phyloP scores from a whole-genome alignment of 2,797 vertebrate species.

The Hylomyscus alleni region DNA sequence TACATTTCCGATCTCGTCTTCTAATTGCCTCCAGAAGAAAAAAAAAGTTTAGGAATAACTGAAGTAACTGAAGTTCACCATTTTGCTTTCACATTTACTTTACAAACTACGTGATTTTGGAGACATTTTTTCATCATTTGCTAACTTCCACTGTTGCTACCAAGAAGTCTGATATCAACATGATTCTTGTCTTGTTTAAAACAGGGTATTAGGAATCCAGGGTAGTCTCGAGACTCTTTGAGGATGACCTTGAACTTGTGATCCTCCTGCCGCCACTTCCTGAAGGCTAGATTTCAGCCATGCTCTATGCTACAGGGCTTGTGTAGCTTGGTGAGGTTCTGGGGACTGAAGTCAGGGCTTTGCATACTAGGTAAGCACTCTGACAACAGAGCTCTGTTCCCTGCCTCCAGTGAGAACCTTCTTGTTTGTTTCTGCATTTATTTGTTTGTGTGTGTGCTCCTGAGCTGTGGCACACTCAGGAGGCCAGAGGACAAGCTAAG shows the following conservation, averaged over 20 bases:
- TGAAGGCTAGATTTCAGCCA: not conserved
- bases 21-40: not conserved
- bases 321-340: not conserved
- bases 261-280: not conserved
- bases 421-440: not conserved
- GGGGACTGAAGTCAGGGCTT: not conserved
- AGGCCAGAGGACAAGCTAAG: not conserved
- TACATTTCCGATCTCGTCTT: not conserved
- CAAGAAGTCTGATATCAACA: not conserved
- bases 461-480: too few relatives aligned
- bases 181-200: not conserved
- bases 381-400: too few relatives aligned
- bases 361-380: too few relatives aligned
- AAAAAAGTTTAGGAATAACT: not conserved
- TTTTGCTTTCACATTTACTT: slow-evolving; percentile 40
- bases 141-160: slow-evolving; percentile 29
- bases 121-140: slow-evolving; percentile 5
- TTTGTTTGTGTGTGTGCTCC: not conserved
- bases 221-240: not conserved
- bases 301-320: too few relatives aligned
- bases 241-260: not conserved
- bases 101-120: not conserved
- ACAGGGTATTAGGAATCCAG: not conserved
- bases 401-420: too few relatives aligned
- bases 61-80: slow-evolving; percentile 1